phyloP scores from a whole-genome alignment of 2,113 vertebrate genomes.

The Crotalus helleri region DNA sequence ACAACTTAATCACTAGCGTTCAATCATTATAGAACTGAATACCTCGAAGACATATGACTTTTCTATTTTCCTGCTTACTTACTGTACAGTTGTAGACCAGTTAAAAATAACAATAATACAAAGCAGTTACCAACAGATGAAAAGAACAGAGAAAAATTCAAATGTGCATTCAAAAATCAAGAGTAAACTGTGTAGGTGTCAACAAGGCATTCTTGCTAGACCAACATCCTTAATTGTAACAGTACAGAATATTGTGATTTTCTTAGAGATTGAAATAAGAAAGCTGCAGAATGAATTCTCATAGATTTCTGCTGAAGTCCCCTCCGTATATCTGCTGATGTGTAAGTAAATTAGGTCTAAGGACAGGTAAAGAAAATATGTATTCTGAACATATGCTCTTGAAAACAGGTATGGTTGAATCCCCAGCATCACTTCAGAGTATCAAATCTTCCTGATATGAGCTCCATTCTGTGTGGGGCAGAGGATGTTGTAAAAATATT shows the following conservation, averaged over 20 bases:
- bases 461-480: not conserved
- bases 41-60: not conserved
- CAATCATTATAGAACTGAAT: not conserved
- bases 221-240: not conserved
- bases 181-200: not conserved
- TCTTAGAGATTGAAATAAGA: not conserved
- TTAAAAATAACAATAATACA: not conserved
- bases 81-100: not conserved
- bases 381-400: not conserved
- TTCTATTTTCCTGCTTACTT: not conserved
- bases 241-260: not conserved
- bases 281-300: not conserved
- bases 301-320: not conserved
- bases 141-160: not conserved
- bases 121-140: not conserved
- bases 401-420: not conserved
- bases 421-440: not conserved
- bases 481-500: not conserved
- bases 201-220: not conserved
- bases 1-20: not conserved
- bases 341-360: not conserved
- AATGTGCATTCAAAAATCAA: not conserved
- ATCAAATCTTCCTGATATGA: not conserved
- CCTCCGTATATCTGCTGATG: not conserved
- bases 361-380: not conserved